Evolutionary conservation across 2,888 invertebrate species (phyloP).

Genomic region (Hydraecia micacea): DNA sequence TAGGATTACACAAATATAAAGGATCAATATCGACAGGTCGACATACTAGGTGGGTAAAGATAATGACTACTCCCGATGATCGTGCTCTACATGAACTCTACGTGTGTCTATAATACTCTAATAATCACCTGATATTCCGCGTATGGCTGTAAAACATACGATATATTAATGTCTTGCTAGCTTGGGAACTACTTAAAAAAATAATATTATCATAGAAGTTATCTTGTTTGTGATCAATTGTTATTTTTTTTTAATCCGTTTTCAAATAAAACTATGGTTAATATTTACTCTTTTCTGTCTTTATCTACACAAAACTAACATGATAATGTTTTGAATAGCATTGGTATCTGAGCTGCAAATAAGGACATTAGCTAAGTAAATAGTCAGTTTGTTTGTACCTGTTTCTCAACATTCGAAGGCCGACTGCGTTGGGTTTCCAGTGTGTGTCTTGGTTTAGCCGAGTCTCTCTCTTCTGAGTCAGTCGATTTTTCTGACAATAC

Average conservation of each 20-base stretch:
- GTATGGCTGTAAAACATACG: slow-evolving; percentile 82
- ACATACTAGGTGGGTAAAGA: background rate
- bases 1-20: background rate
- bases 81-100: slow-evolving; percentile 50
- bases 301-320: slow-evolving; percentile 36
- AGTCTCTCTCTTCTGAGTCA: slow-evolving; percentile 79
- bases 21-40: background rate
- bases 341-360: slow-evolving; percentile 34
- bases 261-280: background rate
- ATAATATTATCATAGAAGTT: background rate
- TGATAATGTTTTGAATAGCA: slow-evolving; percentile 3
- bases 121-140: slow-evolving; percentile 89
- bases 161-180: slow-evolving; percentile 43
- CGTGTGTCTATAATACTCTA: slow-evolving; percentile 40
- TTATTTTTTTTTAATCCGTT: background rate
- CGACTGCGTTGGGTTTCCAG: slow-evolving; percentile 85
- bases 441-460: slow-evolving; percentile 77
- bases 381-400: slow-evolving; percentile 90
- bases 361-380: slow-evolving; percentile 4
- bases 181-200: background rate
- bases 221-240: slow-evolving; percentile 12
- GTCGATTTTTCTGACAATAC: slow-evolving; percentile 81
- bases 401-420: slow-evolving; percentile 94
- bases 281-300: slow-evolving; percentile 17
- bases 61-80: slow-evolving; percentile 22